phyloP scores from a whole-genome alignment of 2,888 invertebrate species.

The Abrostola tripartita region DNA sequence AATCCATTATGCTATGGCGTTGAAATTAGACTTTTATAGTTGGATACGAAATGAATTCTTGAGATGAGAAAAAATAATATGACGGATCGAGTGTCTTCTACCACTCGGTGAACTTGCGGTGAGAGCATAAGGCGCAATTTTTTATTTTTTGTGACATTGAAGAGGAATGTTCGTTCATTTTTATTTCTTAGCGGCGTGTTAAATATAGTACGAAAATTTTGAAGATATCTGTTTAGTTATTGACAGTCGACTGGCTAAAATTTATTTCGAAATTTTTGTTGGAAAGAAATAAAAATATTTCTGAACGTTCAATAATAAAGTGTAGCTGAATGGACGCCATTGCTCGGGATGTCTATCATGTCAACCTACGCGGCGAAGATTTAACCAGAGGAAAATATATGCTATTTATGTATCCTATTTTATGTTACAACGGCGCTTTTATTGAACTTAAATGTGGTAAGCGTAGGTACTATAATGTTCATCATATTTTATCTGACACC shows the following conservation, averaged over 20 bases:
- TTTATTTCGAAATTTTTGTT: not conserved
- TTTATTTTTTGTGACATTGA: slow-evolving; percentile 16
- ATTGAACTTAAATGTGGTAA: slow-evolving; percentile 7
- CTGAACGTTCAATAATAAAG: slow-evolving; percentile 5
- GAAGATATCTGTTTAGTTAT: not conserved
- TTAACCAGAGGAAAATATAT: slow-evolving; percentile 14
- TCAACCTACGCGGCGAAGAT: not conserved
- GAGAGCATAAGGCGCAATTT: slow-evolving; percentile 6
- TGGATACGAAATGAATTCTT: slow-evolving; percentile 67
- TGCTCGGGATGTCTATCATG: slow-evolving; percentile 4
- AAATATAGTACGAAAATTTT: slow-evolving; percentile 17
- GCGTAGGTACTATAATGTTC: not conserved
- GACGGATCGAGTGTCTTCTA: slow-evolving; percentile 45
- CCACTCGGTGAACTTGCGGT: slow-evolving; percentile 18
- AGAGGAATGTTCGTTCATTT: slow-evolving; percentile 31
- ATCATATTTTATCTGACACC: not conserved
- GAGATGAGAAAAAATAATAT: slow-evolving; percentile 52
- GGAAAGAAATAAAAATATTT: not conserved
- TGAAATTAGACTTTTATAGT: slow-evolving; percentile 77
- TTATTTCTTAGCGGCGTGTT: slow-evolving; percentile 17
- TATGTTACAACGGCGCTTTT: slow-evolving; percentile 6
- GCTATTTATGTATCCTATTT: slow-evolving; percentile 16
- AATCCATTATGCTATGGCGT: slow-evolving; percentile 79
- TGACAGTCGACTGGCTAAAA: not conserved
- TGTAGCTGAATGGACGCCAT: slow-evolving; percentile 7